Evolutionary conservation across 2,888 invertebrate genomes (phyloP), one percentile per base, ranked within the genome.

Genomic region (Micropterix aruncella): DNA sequence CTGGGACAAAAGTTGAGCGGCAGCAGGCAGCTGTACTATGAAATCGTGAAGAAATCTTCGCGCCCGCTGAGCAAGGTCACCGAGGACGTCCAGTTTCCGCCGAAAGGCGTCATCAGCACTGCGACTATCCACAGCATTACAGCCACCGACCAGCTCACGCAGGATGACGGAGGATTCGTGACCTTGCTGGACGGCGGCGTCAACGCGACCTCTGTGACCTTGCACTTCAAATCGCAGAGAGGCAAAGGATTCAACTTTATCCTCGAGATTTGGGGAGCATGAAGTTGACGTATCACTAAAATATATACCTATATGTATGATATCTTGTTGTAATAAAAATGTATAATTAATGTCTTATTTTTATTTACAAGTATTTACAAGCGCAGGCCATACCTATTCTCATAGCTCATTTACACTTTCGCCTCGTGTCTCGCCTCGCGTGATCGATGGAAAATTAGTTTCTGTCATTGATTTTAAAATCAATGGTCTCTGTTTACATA

Each of bases 81-180:
- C 12, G 43, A 53, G 2, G 50, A 55, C 19, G 47, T 49, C 40
- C 51, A 45, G 3, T 59, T 57, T 50, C 55, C 55, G 5, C 16
- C 47, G 2, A 19, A 42, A 37, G 50, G 51, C 17, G 27, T 27
- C 14, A 37, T 47, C 2, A 42, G 14, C 9, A 50, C 46, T 43
- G 47, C 52, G n/a, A 50, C 41, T 7, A 66, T 71, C 44, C 62
- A 62, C 0, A 57, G 60, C 48, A 51, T 72, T 9, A 52, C 53
- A 12, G 58, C 63, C 2, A 49, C 58, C 9, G 73, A 73, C 50
- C 63, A 62, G 45, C 55, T 61, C 19, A 55, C 56, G 27, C 57
- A 65, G 19, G 69, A 66, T 1, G 60, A 63, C 1, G 72, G 72
- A 5, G 73, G 69, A 14, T 57, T 53, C 45, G 62, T 61, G 1